A percentile compares a stretch with the other conserved stretches of the same genome.
Evolutionary conservation across 2,888 invertebrate genomes (phyloP).

Genomic region (Zeuzera pyrina): DNA sequence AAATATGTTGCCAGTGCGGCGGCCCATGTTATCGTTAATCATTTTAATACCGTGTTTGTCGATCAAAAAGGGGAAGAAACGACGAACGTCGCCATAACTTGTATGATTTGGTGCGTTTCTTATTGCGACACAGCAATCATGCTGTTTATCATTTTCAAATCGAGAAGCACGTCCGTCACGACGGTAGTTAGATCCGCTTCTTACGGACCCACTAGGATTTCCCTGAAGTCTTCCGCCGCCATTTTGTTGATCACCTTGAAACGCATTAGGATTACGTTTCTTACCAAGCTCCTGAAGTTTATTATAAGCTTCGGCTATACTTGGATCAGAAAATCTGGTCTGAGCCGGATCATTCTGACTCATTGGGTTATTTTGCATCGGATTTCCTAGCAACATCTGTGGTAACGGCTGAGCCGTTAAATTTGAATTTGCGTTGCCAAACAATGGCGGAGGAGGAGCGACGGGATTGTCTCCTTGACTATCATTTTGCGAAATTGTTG

Average conservation of each 20-base stretch:
- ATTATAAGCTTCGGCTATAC: conserved; percentile 41
- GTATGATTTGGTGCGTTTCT: conserved; percentile 82
- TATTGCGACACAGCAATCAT: conserved; percentile 78
- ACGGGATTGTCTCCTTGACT: conserved; percentile 9
- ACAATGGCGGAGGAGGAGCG: conserved; percentile 16
- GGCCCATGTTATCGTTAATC: conserved; percentile 85
- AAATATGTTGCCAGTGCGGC: conserved; percentile 84
- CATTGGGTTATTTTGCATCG: conserved; percentile 24
- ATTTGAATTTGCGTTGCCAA: conserved; percentile 17
- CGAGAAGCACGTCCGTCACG: conserved; percentile 39
- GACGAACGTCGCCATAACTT: conserved; percentile 85
- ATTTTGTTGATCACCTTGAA: conserved; percentile 51
- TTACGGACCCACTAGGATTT: conserved; percentile 22
- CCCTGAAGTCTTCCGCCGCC: conserved; percentile 22
- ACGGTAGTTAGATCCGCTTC: conserved; percentile 29
- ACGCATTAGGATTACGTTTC: conserved; percentile 74
- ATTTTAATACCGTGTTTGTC: conserved; percentile 89
- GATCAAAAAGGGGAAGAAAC: conserved; percentile 88
- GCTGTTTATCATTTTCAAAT: conserved; percentile 36
- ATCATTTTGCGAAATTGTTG: conserved; percentile 32
- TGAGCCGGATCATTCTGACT: conserved; percentile 11
- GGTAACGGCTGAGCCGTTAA: conserved; percentile 15
- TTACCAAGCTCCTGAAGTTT: conserved; percentile 66
- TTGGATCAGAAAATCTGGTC: conserved; percentile 38
- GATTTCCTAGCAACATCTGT: conserved; percentile 18